A percentile compares a stretch with the other conserved stretches of the same genome.
Evolutionary conservation across 2,888 invertebrate genomes (phyloP).

Genomic region (Eueremaeus valkanovi): DNA sequence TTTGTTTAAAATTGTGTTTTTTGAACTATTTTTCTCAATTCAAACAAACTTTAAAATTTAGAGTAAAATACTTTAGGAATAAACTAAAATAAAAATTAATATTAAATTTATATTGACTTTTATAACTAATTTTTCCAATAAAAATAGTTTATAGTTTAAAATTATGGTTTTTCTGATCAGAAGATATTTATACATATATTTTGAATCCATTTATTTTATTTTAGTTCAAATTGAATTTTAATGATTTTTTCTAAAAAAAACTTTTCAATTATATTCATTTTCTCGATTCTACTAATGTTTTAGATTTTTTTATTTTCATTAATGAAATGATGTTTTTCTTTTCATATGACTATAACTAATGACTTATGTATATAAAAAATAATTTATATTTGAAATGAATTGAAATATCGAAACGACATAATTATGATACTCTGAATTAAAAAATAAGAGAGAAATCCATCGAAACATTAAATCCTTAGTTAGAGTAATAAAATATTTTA

Average conservation of each 20-base stretch:
- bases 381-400: slow-evolving; percentile 3
- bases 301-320: slow-evolving; percentile 5
- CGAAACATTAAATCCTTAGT: too few relatives aligned
- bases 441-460: too few relatives aligned
- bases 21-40: too few relatives aligned
- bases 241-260: not conserved
- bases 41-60: not conserved
- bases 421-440: not conserved
- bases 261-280: slow-evolving; percentile 13
- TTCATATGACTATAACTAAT: slow-evolving; percentile 10
- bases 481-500: slow-evolving; percentile 14
- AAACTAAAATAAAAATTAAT: too few relatives aligned
- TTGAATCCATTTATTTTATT: slow-evolving; percentile 12
- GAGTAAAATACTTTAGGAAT: too few relatives aligned
- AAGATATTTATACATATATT: too few relatives aligned
- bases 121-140: not conserved
- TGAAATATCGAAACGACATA: slow-evolving; percentile 8
- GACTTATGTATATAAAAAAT: not conserved
- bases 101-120: not conserved
- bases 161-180: not conserved
- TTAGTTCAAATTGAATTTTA: slow-evolving; percentile 13
- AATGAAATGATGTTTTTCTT: slow-evolving; percentile 5
- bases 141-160: not conserved
- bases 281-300: slow-evolving; percentile 10
- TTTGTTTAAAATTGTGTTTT: too few relatives aligned